Base-by-base conservation (phyloP, 2,888 invertebrate genomes). In the Syritta pipiens region DNA sequence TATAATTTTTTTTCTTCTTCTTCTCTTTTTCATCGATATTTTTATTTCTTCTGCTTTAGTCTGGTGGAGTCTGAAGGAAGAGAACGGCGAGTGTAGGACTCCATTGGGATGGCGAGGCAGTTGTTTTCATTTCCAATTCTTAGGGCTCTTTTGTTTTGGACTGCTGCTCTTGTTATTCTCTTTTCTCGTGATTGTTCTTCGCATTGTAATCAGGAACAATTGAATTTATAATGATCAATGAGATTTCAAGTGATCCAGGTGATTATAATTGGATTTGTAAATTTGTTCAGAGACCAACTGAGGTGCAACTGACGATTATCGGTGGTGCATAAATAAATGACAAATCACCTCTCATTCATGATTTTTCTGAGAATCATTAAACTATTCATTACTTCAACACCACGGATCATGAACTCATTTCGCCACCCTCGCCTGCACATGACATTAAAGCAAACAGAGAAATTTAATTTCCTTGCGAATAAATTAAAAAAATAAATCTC, bases 191-290 rank as follows among this genome's bases (percentile, higher is more conserved):
- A 32, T 49, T 42, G 57, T 40, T 59, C 9, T 42, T 49, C 68
- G 37, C 46, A 48, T 59, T 68, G 57, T 49, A 49, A 59, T 68
- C 59, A 49, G 42, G 19, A 42, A 59, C 48, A 57, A 49, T 68
- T 68, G 68, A 59, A 68, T 68, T 68, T 68, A 57, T 68, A 59
- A 68, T 68, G 59, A 49, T 49, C 49, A 37, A 26, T 14, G 24
- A 49, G 40, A 68, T 59, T 40, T 42, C 42, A 22, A n/a, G 28
- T 17, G 20, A 49, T 30, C 30, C 59, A 59, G 59, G 67, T 28
- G 67, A 57, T 57, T 67, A 46, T 55, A 55, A 67, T 67, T 67
- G 55, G 46, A 55, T 55, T 67, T 67, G 67, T 67, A 14, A 10
- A 28, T 49, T 68, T 40, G 40, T 28, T 40, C 12, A 3, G 59